phyloP scores from a whole-genome alignment of 2,888 invertebrate species.

The Peribatodes rhomboidaria region DNA sequence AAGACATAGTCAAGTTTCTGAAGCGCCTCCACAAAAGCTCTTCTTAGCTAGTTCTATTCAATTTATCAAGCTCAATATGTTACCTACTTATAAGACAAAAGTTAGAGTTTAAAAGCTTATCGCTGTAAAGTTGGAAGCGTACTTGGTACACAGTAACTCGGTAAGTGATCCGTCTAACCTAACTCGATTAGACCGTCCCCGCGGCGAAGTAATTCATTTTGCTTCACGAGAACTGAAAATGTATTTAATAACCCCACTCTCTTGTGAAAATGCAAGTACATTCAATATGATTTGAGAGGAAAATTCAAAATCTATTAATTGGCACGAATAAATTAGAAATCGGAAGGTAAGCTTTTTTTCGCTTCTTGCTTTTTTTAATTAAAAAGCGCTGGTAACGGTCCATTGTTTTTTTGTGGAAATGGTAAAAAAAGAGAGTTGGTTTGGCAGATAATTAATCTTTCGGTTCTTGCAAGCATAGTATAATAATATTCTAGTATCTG shows the following conservation, averaged over 20 bases:
- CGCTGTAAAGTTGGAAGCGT: background rate
- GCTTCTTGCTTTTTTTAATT: too few relatives aligned
- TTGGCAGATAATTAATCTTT: too few relatives aligned
- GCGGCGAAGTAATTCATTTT: slow-evolving; percentile 19
- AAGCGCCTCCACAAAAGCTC: too few relatives aligned
- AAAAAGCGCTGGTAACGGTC: too few relatives aligned
- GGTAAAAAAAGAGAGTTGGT: too few relatives aligned
- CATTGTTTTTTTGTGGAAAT: too few relatives aligned
- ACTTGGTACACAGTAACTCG: background rate
- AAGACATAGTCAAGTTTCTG: too few relatives aligned
- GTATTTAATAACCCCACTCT: background rate
- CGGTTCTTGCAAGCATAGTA: too few relatives aligned
- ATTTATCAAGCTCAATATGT: too few relatives aligned
- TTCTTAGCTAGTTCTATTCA: too few relatives aligned
- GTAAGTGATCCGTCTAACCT: slow-evolving; percentile 15
- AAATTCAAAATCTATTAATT: background rate
- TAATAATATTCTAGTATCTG: too few relatives aligned
- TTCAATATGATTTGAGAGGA: background rate
- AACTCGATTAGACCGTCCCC: slow-evolving; percentile 11
- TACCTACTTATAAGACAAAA: too few relatives aligned
- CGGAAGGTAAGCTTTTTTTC: background rate
- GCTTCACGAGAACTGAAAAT: background rate
- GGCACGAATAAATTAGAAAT: background rate
- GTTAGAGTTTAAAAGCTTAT: slow-evolving; percentile 3
- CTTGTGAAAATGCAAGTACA: background rate